Evolutionary conservation across 2,113 vertebrate species (phyloP).

Genomic region (Marmota monax): DNA sequence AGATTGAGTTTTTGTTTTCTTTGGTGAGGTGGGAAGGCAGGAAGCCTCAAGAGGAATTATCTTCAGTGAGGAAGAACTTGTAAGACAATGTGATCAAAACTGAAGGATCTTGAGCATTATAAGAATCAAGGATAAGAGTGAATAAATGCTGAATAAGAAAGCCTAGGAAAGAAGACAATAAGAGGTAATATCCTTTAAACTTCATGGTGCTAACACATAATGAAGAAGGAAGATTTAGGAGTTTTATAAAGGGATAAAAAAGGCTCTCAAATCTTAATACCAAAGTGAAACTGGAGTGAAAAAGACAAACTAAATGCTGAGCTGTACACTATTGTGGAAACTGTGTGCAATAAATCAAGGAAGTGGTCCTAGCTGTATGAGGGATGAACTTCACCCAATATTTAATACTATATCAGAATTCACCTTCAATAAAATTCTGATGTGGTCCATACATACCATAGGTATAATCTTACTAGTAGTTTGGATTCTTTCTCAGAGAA

Average conservation of each 20-base stretch:
- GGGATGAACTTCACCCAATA: neutral
- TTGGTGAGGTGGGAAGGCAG: neutral
- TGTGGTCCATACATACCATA: neutral
- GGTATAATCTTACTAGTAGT: neutral
- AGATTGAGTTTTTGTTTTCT: conserved; percentile 7
- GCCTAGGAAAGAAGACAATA: neutral
- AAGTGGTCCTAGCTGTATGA: neutral
- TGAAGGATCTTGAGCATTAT: neutral
- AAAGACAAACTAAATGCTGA: conserved; percentile 69
- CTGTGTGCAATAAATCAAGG: conserved; percentile 46
- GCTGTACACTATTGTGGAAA: neutral
- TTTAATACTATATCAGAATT: neutral
- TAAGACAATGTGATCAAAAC: neutral
- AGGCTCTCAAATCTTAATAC: conserved; percentile 75
- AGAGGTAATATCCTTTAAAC: conserved; percentile 35
- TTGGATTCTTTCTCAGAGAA: conserved; percentile 51
- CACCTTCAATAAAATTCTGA: neutral
- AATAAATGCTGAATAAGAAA: conserved; percentile 51
- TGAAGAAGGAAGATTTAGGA: conserved; percentile 73
- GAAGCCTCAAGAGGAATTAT: conserved; percentile 4
- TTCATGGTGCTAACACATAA: conserved; percentile 11
- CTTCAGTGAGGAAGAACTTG: neutral
- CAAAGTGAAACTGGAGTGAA: conserved; percentile 34
- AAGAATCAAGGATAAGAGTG: neutral
- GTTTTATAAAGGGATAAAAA: conserved; percentile 17